Percentiles rank a stretch among this genome's conserved stretches.
Evolutionary conservation across 2,113 vertebrate genomes (phyloP).

Genomic region (Ammodytes dubius): DNA sequence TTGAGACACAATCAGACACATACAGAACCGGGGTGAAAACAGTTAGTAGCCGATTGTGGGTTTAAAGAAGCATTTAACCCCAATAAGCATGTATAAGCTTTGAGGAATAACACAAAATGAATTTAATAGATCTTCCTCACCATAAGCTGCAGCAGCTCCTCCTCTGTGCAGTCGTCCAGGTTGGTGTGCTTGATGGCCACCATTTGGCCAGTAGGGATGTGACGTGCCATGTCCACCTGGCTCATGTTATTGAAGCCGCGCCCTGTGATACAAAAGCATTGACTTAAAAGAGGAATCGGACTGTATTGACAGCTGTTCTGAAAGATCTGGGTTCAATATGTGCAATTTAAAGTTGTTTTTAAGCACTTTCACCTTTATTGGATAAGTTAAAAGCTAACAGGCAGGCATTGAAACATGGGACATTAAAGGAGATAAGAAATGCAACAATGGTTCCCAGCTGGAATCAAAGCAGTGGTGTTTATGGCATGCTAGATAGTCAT

Average conservation of each 20-base stretch:
- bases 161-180: slow-evolving; percentile 94
- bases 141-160: slow-evolving; percentile 93
- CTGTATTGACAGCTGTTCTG: background rate
- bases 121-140: slow-evolving; percentile 75
- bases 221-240: slow-evolving; percentile 91
- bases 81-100: background rate
- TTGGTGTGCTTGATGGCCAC: slow-evolving; percentile 95
- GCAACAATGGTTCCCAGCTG: no score
- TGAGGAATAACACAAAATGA: background rate
- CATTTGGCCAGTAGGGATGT: slow-evolving; percentile 90
- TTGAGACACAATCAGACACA: slow-evolving; percentile 29
- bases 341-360: no score
- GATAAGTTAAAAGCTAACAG: no score
- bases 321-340: background rate
- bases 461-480: no score
- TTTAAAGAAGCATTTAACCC: background rate
- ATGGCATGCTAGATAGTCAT: no score
- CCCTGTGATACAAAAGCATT: slow-evolving; percentile 80
- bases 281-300: background rate
- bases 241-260: slow-evolving; percentile 94
- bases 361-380: no score
- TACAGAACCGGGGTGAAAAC: background rate
- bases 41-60: background rate
- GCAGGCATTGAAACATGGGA: background rate
- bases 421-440: no score